These are phyloP conservation scores for Laticauda laticaudata DNA, from an alignment of 2,113 vertebrate genomes.

Conservation along the genomic window DNA sequence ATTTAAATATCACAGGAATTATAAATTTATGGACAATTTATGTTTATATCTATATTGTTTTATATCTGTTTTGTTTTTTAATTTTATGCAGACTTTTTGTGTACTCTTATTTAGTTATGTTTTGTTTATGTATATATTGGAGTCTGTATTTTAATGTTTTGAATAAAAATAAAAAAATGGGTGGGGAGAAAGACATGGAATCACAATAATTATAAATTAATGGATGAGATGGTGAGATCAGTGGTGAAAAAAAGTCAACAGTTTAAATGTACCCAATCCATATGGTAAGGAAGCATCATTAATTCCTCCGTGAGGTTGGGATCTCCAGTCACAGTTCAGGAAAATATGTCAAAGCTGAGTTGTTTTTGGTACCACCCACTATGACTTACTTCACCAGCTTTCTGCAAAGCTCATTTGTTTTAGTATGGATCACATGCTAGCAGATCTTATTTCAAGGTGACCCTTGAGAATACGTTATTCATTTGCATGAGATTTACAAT, in stretches of 20 bases:
- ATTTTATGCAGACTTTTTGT: not conserved
- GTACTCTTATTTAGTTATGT: not conserved
- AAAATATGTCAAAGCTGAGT: slow-evolving; percentile 20
- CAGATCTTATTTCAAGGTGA: slow-evolving; percentile 1
- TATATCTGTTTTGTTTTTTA: not conserved
- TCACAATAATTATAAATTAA: slow-evolving; percentile 31
- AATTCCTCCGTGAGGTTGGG: slow-evolving; percentile 45
- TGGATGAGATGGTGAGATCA: not conserved
- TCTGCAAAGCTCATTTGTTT: slow-evolving; percentile 27
- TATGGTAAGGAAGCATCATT: slow-evolving; percentile 39
- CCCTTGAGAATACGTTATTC: not conserved
- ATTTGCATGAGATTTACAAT: slow-evolving; percentile 21
- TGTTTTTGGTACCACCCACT: slow-evolving; percentile 27
- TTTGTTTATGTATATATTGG: not conserved
- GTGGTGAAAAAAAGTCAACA: slow-evolving; percentile 26
- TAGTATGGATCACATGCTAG: slow-evolving; percentile 13
- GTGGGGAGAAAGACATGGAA: slow-evolving; percentile 12
- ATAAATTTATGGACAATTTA: not conserved
- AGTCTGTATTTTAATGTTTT: not conserved
- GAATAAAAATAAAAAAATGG: not conserved
- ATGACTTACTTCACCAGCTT: slow-evolving; percentile 45
- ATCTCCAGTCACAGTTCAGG: slow-evolving; percentile 34
- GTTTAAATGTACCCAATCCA: slow-evolving; percentile 11
- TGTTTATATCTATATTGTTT: not conserved
- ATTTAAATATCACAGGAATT: not conserved